Base-by-base conservation (phyloP, 2,113 vertebrate species). In the Holacanthus passer region DNA sequence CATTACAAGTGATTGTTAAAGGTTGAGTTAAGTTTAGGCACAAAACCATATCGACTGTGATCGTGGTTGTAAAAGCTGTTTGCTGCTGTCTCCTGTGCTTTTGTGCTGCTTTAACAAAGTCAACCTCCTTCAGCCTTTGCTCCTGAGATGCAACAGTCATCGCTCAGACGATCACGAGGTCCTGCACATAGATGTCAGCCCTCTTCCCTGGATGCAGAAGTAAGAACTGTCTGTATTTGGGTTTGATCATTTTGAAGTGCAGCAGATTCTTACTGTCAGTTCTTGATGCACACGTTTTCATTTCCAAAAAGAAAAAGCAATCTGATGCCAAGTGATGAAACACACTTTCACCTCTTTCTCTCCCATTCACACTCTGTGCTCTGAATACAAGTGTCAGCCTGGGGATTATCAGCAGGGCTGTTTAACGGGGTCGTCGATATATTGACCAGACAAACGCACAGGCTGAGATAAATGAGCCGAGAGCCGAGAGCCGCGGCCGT, bases 371-470 rank as follows among this genome's bases (percentile, higher is more conserved):
- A 24, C 5, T 10, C 41, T 35, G n/a, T 55, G 11, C 60, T 81
- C 10, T 65, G 20, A 47, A 27, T 22, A 69, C n/a, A 1, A 1
- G 63, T 35, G 19, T 67, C 22, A 32, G 62, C 16, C 50, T 9
- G 62, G 45, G 62, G 80, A 55, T 86, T 80, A 70, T 64, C 56
- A 14, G 62, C 1, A 1, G 19, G 56, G 52, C 65, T 37, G 79
- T 39, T 67, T 58, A 39, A 72, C 63, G n/a, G 24, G 7, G 43
- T 10, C 6, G 59, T 64, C 56, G 13, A 80, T 89, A 81, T 75
- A 81, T 78, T 62, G 73, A 83, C 29, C 50, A 32, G 71, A 63
- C 10, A 68, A 69, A 52, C 6, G 43, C n/a, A 68, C 47, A 52
- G 24, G 32, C n/a, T 31, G 66, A 73, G 55, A 64, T 68, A 19